These are phyloP conservation scores for Zoanthus gigantus DNA, from an alignment of 92 coral and sea anemone genomes.

Conservation along the genomic window DNA sequence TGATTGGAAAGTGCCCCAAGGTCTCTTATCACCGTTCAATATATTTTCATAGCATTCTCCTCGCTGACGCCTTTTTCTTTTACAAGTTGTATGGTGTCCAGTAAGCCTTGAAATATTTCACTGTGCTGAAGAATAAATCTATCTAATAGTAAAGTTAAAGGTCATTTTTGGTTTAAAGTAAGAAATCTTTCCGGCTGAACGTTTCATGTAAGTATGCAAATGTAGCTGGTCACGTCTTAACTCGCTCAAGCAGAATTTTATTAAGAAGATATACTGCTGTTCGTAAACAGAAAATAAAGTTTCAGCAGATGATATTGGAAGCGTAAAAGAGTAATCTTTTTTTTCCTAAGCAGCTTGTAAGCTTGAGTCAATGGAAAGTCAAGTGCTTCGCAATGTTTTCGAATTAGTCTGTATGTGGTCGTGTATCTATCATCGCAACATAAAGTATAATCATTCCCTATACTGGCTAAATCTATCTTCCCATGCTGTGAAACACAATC, in stretches of 20 bases:
- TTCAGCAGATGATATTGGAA: background rate
- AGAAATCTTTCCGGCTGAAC: background rate
- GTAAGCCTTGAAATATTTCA: conserved; percentile 33
- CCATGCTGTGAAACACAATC: conserved; percentile 52
- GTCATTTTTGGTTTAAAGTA: conserved; percentile 3
- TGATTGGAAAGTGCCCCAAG: conserved; percentile 34
- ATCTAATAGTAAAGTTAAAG: background rate
- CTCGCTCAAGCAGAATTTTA: background rate
- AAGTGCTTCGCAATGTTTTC: conserved; percentile 27
- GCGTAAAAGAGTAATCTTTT: background rate
- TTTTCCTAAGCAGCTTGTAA: background rate
- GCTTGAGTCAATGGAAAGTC: background rate
- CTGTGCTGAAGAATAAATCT: conserved; percentile 10
- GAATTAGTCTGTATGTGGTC: conserved; percentile 40
- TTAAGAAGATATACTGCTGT: background rate
- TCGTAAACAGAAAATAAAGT: background rate
- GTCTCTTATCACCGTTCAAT: conserved; percentile 24
- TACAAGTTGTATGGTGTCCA: conserved; percentile 36
- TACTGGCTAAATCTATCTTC: conserved; percentile 33
- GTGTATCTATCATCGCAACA: conserved; percentile 37
- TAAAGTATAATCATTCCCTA: conserved; percentile 28
- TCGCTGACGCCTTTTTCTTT: conserved; percentile 49
- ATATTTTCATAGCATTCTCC: conserved; percentile 33
- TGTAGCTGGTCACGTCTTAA: background rate
- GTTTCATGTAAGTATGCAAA: background rate